Conservation (phyloP, 1,140 invertebrate genomes). For the Cotesia vestalis region DNA sequence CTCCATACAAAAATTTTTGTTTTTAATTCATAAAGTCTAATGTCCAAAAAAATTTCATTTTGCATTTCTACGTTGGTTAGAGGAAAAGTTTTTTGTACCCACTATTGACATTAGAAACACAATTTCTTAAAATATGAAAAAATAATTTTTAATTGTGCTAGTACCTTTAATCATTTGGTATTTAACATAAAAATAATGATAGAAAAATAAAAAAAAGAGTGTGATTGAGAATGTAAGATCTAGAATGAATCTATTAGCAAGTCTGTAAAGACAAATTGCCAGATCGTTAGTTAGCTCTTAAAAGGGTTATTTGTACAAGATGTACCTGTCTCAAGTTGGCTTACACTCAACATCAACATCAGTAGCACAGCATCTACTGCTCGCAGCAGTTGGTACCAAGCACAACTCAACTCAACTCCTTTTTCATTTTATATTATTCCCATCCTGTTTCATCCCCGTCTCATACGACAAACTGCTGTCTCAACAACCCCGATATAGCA, state of each 20-base stretch:
- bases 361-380: too few species aligned
- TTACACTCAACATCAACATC: too few species aligned
- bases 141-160: too few species aligned
- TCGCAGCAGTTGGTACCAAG: too few species aligned
- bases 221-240: not conserved
- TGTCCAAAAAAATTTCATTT: too few species aligned
- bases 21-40: too few species aligned
- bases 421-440: not conserved
- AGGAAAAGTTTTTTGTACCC: too few species aligned
- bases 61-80: too few species aligned
- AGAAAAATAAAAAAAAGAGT: not conserved
- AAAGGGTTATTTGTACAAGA: conserved; percentile 13
- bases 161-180: too few species aligned
- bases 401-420: not conserved
- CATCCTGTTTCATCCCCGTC: not conserved
- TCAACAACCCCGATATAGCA: not conserved
- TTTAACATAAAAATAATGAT: not conserved
- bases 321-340: not conserved
- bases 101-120: too few species aligned
- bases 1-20: too few species aligned
- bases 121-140: too few species aligned
- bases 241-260: conserved; percentile 1
- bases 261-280: conserved; percentile 8
- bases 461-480: conserved; percentile 2
- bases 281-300: conserved; percentile 9